phyloP scores from a whole-genome alignment of 2,888 invertebrate species.

The Caenorhabditis wallacei region DNA sequence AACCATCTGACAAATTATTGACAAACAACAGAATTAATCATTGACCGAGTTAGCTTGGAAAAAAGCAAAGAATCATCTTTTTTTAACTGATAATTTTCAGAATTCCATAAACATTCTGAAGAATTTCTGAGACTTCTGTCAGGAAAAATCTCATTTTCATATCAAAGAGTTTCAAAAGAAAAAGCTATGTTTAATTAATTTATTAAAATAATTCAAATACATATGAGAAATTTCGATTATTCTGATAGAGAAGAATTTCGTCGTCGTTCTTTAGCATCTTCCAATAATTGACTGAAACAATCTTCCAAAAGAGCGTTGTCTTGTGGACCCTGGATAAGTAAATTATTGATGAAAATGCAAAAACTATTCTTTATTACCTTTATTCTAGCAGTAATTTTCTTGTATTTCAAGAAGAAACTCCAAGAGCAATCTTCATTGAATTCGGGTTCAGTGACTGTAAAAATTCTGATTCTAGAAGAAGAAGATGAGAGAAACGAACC shows the following conservation, averaged over 20 bases:
- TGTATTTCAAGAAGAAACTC: conserved; percentile 36
- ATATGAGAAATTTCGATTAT: neutral
- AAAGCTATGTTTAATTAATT: too few relatives aligned
- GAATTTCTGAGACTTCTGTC: too few relatives aligned
- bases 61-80: too few relatives aligned
- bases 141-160: too few relatives aligned
- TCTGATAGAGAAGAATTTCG: neutral
- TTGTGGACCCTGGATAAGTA: conserved; percentile 18
- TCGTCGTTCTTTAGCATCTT: conserved; percentile 11
- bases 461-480: neutral
- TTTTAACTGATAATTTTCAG: too few relatives aligned
- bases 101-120: too few relatives aligned
- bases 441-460: conserved; percentile 46
- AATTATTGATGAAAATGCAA: too few relatives aligned
- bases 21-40: too few relatives aligned
- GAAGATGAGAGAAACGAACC: conserved; percentile 9
- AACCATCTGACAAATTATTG: too few relatives aligned
- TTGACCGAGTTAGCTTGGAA: too few relatives aligned
- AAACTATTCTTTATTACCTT: conserved; percentile 1
- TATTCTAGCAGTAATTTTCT: conserved; percentile 18
- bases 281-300: conserved; percentile 19
- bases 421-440: conserved; percentile 44
- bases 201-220: too few relatives aligned
- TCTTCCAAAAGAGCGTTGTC: conserved; percentile 19
- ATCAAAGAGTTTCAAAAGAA: too few relatives aligned